Evolutionary conservation across 1,140 invertebrate genomes (phyloP).

Genomic region (Ectropis grisescens): DNA sequence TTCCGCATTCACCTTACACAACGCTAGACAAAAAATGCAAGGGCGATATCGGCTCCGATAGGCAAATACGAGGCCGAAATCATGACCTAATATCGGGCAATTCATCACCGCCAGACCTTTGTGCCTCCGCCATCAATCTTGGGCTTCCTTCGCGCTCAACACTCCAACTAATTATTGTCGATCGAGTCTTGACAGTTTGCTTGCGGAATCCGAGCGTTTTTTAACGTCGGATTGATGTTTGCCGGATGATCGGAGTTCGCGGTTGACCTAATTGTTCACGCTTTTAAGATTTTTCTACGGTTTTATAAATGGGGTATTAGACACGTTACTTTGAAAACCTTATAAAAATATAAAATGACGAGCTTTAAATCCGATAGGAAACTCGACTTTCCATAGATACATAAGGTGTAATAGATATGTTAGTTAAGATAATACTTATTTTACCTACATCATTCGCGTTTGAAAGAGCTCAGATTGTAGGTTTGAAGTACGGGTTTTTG

Average conservation of each 20-base stretch:
- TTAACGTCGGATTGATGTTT: conserved; percentile 6
- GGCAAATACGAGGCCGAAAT: conserved; percentile 54
- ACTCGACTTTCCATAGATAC: too few species aligned
- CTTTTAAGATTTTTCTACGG: too few species aligned
- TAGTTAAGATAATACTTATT: too few species aligned
- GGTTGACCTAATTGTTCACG: not conserved
- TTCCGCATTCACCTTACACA: conserved; percentile 20
- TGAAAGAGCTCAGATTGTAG: too few species aligned
- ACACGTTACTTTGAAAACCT: too few species aligned
- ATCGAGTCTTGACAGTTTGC: conserved; percentile 46
- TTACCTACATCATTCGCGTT: too few species aligned
- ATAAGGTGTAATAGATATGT: too few species aligned
- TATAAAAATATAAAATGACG: too few species aligned
- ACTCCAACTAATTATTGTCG: conserved; percentile 63
- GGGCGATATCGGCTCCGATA: conserved; percentile 36
- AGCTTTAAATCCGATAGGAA: too few species aligned
- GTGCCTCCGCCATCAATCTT: conserved; percentile 56
- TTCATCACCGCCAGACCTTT: conserved; percentile 64
- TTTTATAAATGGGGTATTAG: too few species aligned
- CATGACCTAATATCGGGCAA: conserved; percentile 63
- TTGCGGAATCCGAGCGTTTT: conserved; percentile 41
- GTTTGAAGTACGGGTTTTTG: too few species aligned
- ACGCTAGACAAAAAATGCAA: conserved; percentile 27
- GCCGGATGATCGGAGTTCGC: conserved; percentile 6
- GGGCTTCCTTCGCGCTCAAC: conserved; percentile 45